Evolutionary conservation across 2,888 invertebrate species (phyloP).

Genomic region (Pycnomerus fuliginosus): DNA sequence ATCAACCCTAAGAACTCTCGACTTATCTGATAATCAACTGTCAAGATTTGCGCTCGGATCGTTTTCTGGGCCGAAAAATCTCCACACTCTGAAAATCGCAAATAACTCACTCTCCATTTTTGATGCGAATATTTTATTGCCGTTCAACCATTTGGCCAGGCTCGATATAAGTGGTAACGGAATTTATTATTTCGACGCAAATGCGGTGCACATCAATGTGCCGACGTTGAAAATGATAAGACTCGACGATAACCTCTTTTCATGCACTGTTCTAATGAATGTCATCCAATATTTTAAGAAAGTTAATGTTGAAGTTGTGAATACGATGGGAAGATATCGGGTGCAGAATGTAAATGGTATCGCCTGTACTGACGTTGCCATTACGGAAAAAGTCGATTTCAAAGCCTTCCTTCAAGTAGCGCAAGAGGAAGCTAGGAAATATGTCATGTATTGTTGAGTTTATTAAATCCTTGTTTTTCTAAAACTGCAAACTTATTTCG

Average conservation of each 20-base stretch:
- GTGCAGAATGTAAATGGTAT: slow-evolving; percentile 47
- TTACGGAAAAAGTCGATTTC: slow-evolving; percentile 32
- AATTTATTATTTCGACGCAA: slow-evolving; percentile 42
- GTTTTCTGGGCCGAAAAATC: slow-evolving; percentile 43
- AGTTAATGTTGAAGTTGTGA: slow-evolving; percentile 35
- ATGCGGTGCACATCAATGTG: slow-evolving; percentile 35
- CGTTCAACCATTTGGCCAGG: slow-evolving; percentile 36
- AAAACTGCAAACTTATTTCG: too few species aligned
- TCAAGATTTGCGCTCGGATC: slow-evolving; percentile 38
- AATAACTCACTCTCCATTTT: slow-evolving; percentile 40
- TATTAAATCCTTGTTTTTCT: too few species aligned
- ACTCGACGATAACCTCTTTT: slow-evolving; percentile 46
- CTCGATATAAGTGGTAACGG: slow-evolving; percentile 45
- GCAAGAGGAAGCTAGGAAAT: slow-evolving; percentile 28
- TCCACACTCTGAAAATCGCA: slow-evolving; percentile 40
- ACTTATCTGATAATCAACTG: slow-evolving; percentile 43
- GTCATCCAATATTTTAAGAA: slow-evolving; percentile 40
- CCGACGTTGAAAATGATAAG: slow-evolving; percentile 39
- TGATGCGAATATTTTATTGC: slow-evolving; percentile 38
- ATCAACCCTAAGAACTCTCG: slow-evolving; percentile 35
- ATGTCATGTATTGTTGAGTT: slow-evolving; percentile 24
- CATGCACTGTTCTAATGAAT: slow-evolving; percentile 38
- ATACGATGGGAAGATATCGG: slow-evolving; percentile 36
- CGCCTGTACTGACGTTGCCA: slow-evolving; percentile 39
- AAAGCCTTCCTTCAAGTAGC: slow-evolving; percentile 36